Percentiles rank a stretch among this genome's conserved stretches.
Evolutionary conservation across 1,140 invertebrate species (phyloP).

Genomic region (Cotesia glomerata): DNA sequence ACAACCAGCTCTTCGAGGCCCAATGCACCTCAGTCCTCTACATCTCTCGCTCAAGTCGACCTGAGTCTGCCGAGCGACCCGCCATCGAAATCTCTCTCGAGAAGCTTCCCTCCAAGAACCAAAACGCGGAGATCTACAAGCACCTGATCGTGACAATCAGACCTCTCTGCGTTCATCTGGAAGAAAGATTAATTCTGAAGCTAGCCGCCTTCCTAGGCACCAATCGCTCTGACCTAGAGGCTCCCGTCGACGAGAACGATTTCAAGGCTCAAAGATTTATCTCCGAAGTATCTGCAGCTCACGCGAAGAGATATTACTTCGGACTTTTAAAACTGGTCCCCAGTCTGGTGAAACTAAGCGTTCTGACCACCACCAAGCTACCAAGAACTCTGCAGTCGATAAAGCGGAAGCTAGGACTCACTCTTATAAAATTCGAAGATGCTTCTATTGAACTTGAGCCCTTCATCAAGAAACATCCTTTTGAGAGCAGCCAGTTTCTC

Average conservation of each 20-base stretch:
- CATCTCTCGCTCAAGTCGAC: constrained; percentile 64
- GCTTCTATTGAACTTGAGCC: constrained; percentile 90
- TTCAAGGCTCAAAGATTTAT: constrained; percentile 78
- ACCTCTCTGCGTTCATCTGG: constrained; percentile 83
- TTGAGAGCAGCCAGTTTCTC: constrained; percentile 87
- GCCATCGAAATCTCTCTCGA: constrained; percentile 72
- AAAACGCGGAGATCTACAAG: constrained; percentile 75
- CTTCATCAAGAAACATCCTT: constrained; percentile 83
- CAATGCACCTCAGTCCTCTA: constrained; percentile 84
- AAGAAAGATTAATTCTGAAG: constrained; percentile 88
- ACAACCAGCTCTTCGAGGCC: constrained; percentile 90
- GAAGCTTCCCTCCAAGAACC: constrained; percentile 73
- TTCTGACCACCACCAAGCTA: constrained; percentile 83
- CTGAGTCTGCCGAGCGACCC: constrained; percentile 62
- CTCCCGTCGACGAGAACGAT: constrained; percentile 73
- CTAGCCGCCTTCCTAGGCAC: constrained; percentile 75
- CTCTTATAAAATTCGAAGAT: constrained; percentile 95
- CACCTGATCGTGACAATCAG: constrained; percentile 83
- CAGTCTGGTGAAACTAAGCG: constrained; percentile 82
- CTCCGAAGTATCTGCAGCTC: constrained; percentile 79
- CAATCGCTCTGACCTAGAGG: constrained; percentile 51
- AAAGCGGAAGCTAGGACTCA: constrained; percentile 86
- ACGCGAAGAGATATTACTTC: constrained; percentile 89
- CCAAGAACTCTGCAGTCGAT: constrained; percentile 76
- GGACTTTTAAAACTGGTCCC: constrained; percentile 82